These are phyloP conservation scores for Synergus itoensis DNA, from an alignment of 2,888 invertebrate genomes.

Conservation along the genomic window DNA sequence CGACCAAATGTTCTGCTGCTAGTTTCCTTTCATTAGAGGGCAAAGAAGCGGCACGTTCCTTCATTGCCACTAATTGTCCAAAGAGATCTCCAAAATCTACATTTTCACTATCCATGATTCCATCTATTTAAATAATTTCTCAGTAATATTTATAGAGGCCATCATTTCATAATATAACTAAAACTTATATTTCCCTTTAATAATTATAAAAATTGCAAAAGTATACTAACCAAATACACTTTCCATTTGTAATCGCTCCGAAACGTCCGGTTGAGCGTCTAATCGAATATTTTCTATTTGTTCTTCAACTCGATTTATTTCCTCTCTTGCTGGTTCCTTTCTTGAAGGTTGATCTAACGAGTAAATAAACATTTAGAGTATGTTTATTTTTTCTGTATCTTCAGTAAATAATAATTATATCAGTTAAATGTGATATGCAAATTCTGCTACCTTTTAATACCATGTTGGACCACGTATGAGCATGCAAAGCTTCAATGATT, in stretches of 20 bases:
- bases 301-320: slow-evolving; percentile 67
- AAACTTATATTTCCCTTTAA: neutral
- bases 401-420: neutral
- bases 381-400: neutral
- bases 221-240: slow-evolving; percentile 68
- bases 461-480: slow-evolving; percentile 87
- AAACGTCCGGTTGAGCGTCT: slow-evolving; percentile 57
- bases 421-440: slow-evolving; percentile 12
- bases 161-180: neutral
- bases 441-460: slow-evolving; percentile 80
- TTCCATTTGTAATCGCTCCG: slow-evolving; percentile 68
- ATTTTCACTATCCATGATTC: slow-evolving; percentile 73
- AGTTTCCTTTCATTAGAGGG: slow-evolving; percentile 83
- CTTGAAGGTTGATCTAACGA: slow-evolving; percentile 55
- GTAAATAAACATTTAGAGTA: neutral
- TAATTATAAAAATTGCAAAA: neutral
- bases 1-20: slow-evolving; percentile 86
- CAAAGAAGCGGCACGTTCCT: slow-evolving; percentile 83
- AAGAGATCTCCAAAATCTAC: slow-evolving; percentile 83
- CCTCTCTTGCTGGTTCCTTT: slow-evolving; percentile 51
- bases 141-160: neutral
- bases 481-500: slow-evolving; percentile 85
- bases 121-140: slow-evolving; percentile 62
- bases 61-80: slow-evolving; percentile 83
- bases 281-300: slow-evolving; percentile 69